Conservation (phyloP, 2,797 vertebrate genomes). For the Acanthornis magna region DNA sequence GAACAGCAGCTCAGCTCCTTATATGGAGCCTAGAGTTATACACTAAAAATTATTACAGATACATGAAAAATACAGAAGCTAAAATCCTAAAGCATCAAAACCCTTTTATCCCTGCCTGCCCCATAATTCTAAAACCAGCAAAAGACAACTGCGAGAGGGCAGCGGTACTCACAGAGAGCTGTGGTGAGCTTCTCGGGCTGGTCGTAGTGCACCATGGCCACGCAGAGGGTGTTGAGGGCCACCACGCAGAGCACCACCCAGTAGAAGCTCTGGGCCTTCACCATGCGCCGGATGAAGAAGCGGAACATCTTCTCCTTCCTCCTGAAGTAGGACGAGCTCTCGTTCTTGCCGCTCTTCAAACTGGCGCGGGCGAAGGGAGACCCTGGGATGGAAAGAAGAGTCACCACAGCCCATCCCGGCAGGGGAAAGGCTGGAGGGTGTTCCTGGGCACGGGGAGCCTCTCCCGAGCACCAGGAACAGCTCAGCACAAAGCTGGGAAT, state of each 20-base stretch:
- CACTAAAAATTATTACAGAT: no score
- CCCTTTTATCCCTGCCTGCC: no score
- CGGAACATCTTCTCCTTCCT: constrained; percentile 95
- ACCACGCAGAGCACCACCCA: constrained; percentile 94
- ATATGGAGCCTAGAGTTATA: no score
- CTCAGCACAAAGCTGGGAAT: constrained; percentile 27
- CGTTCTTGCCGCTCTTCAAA: constrained; percentile 89
- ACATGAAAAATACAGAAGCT: no score
- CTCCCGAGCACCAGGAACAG: neutral
- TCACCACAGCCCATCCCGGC: neutral
- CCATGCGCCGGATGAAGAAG: constrained; percentile 94
- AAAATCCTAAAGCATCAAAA: no score
- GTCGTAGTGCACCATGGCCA: constrained; percentile 95
- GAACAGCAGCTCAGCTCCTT: no score
- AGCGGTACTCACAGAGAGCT: constrained; percentile 85
- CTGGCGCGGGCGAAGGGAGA: constrained; percentile 91
- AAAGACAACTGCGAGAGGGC: no score
- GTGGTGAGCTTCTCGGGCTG: constrained; percentile 92
- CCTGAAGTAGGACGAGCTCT: constrained; percentile 89
- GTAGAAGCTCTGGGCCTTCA: constrained; percentile 97
- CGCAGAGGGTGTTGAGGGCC: constrained; percentile 92
- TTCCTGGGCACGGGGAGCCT: neutral
- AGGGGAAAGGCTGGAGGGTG: accelerated
- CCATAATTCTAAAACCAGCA: no score
- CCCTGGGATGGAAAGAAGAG: constrained; percentile 72